Evolutionary conservation across 2,113 vertebrate genomes (phyloP), one percentile per base, ranked within the genome.

Genomic region (Hippocampus barbouri): DNA sequence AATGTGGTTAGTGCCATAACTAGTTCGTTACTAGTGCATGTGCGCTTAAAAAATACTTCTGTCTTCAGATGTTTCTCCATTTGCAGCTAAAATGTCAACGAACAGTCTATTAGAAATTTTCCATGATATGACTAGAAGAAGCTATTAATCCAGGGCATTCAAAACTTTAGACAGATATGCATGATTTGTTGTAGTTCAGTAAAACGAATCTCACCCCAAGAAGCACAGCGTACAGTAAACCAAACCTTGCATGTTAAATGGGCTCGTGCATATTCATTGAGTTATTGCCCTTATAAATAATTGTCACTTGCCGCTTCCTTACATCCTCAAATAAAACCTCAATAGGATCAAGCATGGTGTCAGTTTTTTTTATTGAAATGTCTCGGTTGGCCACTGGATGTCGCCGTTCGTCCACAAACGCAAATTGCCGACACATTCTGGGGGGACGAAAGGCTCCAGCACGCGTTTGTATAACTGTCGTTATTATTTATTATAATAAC

Each of bases 251-350:
- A 92, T 91, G 91, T 80, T 73, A 76, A 83, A 76, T 63, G 72
- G 81, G 3, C 59, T 61, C 27, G 16, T 34, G 27, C 15, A 34
- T 80, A 86, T 73, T 73, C 18, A 34, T 85, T 84, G 81, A 79
- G 66, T 69, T 76, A 73, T 23, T 76, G 68, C 79, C 83, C 68
- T 76, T 69, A 76, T 68, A 61, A 73, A 85, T 80, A 65, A 70
- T 43, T 53, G 14, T 79, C 81, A 79, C 68, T 68, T 78, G 47
- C 51, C 71, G 69, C 83, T 70, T 80, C 66, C 67, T 85, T 71
- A 85, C 81, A 79, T 77, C 43, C 70, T 81, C 53, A 80, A 92
- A 89, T 91, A 91, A 91, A 92, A 77, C 81, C 72, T 82, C 85
- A 85, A 72, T 2, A 34, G 59, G 79, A 77, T 87, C 83, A 86